Evolutionary conservation across 2,888 invertebrate species (phyloP), one percentile per base, ranked within the genome.

Genomic region (Harpalus rubripes): DNA sequence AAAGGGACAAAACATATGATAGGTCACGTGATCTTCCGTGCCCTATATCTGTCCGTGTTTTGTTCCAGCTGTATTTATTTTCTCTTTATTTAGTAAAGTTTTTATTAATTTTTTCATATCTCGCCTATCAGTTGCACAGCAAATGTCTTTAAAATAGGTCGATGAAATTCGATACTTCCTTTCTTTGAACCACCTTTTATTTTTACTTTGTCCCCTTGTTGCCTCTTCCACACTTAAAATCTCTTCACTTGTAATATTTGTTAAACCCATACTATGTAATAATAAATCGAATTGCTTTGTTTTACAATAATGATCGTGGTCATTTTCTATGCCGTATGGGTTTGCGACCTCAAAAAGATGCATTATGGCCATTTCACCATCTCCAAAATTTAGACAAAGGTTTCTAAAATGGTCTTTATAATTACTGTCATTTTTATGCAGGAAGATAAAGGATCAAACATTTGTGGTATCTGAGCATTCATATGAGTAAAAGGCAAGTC

Each of bases 381-480:
- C 18, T 15, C 18, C 7, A 15, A 15, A 15, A 18, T 61, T 61
- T 61, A 61, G 6, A 8, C 18, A 61, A 61, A 18, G 12, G 8
- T 61, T 61, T 16, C 61, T 15, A 18, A 61, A 61, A 61, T 61
- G 18, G 18, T 61, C 61, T 18, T 12, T 7, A 16, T 61, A 61
- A 61, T 6, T 15, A 15, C 6, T 16, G 12, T 18, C 18, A 61
- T 15, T 61, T 16, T 16, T 18, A 7, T 7, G 15, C 15, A 15
- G 7, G 3, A 4, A 16, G 61, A 16, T 16, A 12, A 4, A 61
- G 61, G 61, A 8, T 61, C n/a, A n/a, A n/a, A n/a, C n/a, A n/a
- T n/a, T n/a, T n/a, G n/a, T n/a, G n/a, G n/a, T n/a, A n/a, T n/a
- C n/a, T n/a, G n/a, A n/a, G n/a, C n/a, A n/a, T n/a, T n/a, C n/a